A percentile compares a stretch with the other conserved stretches of the same genome.
Conservation (phyloP, 2,113 vertebrate genomes). For the Isichthys henryi region DNA sequence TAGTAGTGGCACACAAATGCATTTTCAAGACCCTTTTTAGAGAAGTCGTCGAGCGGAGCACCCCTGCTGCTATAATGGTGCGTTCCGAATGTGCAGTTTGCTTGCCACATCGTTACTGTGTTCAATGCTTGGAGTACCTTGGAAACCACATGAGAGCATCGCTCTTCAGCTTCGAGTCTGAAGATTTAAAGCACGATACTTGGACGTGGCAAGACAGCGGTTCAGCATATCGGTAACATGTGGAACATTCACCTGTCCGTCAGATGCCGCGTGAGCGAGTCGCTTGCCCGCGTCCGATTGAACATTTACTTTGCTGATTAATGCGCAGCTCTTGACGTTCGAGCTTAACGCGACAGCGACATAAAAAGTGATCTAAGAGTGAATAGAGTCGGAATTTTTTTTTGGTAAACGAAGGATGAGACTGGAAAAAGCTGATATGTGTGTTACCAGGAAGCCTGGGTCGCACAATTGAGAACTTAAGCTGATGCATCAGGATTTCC, state of each 20-base stretch:
- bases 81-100: conserved; percentile 46
- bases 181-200: background rate
- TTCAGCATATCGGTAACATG: background rate
- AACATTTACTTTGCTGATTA: conserved; percentile 26
- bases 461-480: background rate
- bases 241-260: background rate
- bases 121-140: background rate
- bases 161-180: background rate
- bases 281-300: background rate
- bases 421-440: background rate
- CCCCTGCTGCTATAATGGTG: conserved; percentile 43
- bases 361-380: conserved; percentile 29
- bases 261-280: background rate
- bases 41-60: conserved; percentile 6
- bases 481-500: conserved; percentile 37
- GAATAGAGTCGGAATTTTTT: background rate
- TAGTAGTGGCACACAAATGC: background rate
- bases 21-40: background rate
- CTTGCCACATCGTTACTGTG: conserved; percentile 36
- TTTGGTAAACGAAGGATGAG: conserved; percentile 21
- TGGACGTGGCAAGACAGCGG: background rate
- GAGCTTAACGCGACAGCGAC: conserved; percentile 33
- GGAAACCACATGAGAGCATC: background rate
- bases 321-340: conserved; percentile 13
- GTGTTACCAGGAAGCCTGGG: background rate